Evolutionary conservation across 2,113 vertebrate genomes (phyloP), one percentile per base, ranked within the genome.

Genomic region (Clinocottus analis): DNA sequence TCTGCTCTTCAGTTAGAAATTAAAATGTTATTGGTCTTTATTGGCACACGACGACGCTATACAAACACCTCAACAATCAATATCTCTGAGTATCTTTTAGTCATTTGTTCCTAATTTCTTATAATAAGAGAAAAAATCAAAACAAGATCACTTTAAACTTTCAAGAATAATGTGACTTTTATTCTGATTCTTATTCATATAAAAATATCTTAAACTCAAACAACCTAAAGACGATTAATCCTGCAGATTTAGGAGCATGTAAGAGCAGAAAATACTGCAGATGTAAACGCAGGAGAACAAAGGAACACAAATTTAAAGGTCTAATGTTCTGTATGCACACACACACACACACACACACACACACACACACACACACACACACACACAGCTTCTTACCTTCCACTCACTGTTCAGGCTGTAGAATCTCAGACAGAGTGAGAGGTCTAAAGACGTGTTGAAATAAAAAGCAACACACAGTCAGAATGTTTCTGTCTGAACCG

Each of bases 331-430:
- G n/a, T n/a, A n/a, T n/a, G n/a, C n/a, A 1, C 33, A 33, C 33
- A 33, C 33, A 33, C 4, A 33, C 33, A 6, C 12, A 11, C n/a
- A 1, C 33, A 33, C 33, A 33, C 33, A 33, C 4, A 33, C 33
- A 6, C 12, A 11, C n/a, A n/a, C n/a, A n/a, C n/a, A n/a, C n/a
- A n/a, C n/a, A n/a, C n/a, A 1, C 33, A 33, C 33, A 33, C 33
- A 33, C 4, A 33, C 33, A 6, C 12, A 11, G 39, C 1, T 33
- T 61, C 77, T 75, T 35, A 86, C 83, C 66, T 75, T 64, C 12
- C 7, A 2, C 51, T 35, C 31, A 23, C 3, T 2, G 7, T 1
- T 45, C 43, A 62, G 17, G 53, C 23, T 56, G 13, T 3, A 19
- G 61, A 61, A 27, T 59, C 7, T 56, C 23, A 60, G 23, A 0